These are phyloP conservation scores for Megalurothrips usitatus DNA, from an alignment of 2,888 invertebrate species.

Conservation along the genomic window DNA sequence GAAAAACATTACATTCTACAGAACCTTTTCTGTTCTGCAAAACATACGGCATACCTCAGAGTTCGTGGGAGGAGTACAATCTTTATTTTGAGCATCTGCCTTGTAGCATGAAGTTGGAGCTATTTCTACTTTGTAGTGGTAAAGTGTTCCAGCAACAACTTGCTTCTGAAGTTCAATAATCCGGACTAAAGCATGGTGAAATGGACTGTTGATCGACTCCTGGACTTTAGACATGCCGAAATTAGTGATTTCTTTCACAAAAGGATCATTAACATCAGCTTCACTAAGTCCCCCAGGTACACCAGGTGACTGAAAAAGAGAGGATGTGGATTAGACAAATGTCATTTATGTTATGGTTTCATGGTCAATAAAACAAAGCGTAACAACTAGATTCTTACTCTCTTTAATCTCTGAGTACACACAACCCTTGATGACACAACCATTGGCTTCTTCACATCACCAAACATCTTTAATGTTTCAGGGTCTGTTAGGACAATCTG, in stretches of 20 bases:
- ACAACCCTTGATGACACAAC: conserved; percentile 5
- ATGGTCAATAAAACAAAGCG: too few relatives aligned
- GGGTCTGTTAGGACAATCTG: not conserved
- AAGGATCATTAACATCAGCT: conserved; percentile 37
- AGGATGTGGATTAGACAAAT: not conserved
- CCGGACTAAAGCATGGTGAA: conserved; percentile 40
- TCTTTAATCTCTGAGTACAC: not conserved
- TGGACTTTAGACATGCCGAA: conserved; percentile 40
- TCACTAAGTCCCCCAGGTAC: conserved; percentile 37
- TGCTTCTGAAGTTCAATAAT: conserved; percentile 39
- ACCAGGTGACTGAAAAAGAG: not conserved
- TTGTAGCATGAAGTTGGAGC: conserved; percentile 48
- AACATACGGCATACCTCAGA: not conserved
- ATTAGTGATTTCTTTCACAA: conserved; percentile 38
- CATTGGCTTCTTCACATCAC: conserved; percentile 4
- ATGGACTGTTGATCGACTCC: conserved; percentile 39
- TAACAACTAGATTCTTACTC: not conserved
- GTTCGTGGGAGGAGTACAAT: not conserved
- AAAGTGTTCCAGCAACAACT: conserved; percentile 42
- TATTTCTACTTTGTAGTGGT: conserved; percentile 47
- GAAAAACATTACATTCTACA: not conserved
- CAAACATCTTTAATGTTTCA: not conserved
- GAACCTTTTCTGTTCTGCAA: not conserved
- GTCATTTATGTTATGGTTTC: too few relatives aligned
- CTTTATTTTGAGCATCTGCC: conserved; percentile 21